These are phyloP conservation scores for Clupea harengus DNA, from an alignment of 2,113 vertebrate species.

Conservation along the genomic window DNA sequence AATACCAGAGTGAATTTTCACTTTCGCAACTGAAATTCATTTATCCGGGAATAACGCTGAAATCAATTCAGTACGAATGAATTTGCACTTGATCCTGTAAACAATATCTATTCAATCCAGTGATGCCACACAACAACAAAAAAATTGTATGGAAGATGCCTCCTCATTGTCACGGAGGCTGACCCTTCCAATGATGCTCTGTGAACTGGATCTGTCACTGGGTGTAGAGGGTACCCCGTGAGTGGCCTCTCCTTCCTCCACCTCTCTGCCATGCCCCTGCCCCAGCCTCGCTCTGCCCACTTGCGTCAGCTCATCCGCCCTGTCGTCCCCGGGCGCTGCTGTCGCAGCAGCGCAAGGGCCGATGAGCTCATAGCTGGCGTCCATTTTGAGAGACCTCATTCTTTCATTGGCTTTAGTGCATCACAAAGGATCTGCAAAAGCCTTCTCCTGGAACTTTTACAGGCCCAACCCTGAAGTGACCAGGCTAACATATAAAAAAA, in stretches of 20 bases:
- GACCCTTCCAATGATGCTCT: conserved; percentile 14
- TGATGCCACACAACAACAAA: background rate
- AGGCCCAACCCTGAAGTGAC: background rate
- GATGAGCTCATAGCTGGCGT: background rate
- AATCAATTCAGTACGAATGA: background rate
- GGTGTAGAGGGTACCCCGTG: background rate
- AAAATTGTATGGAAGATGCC: background rate
- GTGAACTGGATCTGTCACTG: conserved; percentile 23
- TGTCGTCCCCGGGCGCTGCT: background rate
- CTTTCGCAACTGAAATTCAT: background rate
- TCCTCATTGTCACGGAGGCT: background rate
- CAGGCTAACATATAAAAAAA: background rate
- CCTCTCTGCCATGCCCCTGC: background rate
- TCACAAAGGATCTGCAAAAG: background rate
- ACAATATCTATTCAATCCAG: background rate
- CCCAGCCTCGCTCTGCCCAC: background rate
- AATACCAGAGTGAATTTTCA: background rate
- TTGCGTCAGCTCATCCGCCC: background rate
- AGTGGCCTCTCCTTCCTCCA: background rate
- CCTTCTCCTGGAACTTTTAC: background rate
- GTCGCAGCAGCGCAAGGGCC: background rate
- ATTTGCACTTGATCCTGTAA: background rate
- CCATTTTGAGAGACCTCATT: conserved; percentile 2
- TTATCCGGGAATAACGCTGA: background rate
- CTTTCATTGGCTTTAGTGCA: background rate